These are phyloP conservation scores for Cryptus viduatorius DNA, from an alignment of 2,888 invertebrate species.

Conservation along the genomic window DNA sequence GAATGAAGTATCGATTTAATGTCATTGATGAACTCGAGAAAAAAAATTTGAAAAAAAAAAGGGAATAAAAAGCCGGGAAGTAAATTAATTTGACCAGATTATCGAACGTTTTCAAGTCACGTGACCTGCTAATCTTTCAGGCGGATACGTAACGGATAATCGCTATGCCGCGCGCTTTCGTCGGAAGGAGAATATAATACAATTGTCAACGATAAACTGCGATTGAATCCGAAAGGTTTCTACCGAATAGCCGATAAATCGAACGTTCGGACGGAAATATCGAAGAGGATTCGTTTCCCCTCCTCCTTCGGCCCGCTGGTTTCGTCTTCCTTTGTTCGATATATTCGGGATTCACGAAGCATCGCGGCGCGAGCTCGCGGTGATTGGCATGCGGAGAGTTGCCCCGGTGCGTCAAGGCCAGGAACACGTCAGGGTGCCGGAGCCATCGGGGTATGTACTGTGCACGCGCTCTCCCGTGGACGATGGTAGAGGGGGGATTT, in stretches of 20 bases:
- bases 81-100: too few relatives aligned
- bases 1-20: not conserved
- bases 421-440: constrained; percentile 70
- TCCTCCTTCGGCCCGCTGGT: too few relatives aligned
- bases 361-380: constrained; percentile 55
- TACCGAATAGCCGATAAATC: constrained; percentile 24
- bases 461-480: constrained; percentile 10
- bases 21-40: not conserved
- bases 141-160: not conserved
- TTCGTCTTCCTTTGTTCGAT: constrained; percentile 56
- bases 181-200: not conserved
- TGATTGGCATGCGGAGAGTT: constrained; percentile 74
- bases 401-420: constrained; percentile 78
- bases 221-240: constrained; percentile 37
- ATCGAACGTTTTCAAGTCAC: not conserved
- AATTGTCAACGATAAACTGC: constrained; percentile 42
- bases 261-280: constrained; percentile 47
- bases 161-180: not conserved
- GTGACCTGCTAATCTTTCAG: not conserved
- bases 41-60: not conserved
- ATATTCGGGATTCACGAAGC: constrained; percentile 44
- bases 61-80: too few relatives aligned
- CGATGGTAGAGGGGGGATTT: constrained; percentile 10
- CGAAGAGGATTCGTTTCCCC: constrained; percentile 39
- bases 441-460: constrained; percentile 33